Conservation (phyloP, 2,888 invertebrate genomes). For the Drosophila borborema region DNA sequence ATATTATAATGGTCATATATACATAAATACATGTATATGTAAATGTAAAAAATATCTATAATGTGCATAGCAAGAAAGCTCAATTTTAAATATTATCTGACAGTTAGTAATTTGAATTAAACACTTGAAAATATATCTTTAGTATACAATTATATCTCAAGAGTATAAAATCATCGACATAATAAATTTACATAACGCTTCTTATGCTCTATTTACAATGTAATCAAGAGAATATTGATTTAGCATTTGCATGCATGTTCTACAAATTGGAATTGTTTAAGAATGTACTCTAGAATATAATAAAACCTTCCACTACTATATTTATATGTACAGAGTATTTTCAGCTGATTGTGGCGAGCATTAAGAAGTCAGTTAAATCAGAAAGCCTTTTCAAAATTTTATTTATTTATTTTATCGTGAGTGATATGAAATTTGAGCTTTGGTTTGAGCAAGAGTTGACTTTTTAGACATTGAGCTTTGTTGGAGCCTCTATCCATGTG, state of each 20-base stretch:
- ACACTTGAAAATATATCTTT: neutral
- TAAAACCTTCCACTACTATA: too few relatives aligned
- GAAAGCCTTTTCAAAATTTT: neutral
- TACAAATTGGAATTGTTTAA: neutral
- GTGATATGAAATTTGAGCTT: slow-evolving; percentile 53
- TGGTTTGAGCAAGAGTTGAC: slow-evolving; percentile 21
- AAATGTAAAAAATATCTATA: neutral
- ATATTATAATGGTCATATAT: neutral
- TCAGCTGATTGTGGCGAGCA: neutral
- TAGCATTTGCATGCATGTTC: too few relatives aligned
- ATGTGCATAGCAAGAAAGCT: neutral
- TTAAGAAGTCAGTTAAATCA: neutral
- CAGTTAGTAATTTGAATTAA: neutral
- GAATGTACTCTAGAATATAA: too few relatives aligned
- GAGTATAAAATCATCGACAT: neutral
- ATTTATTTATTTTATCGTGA: slow-evolving; percentile 18
- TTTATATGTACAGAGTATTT: neutral
- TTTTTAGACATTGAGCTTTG: slow-evolving; percentile 11
- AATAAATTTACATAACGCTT: neutral
- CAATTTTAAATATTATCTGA: neutral
- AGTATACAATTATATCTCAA: neutral
- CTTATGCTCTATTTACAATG: neutral
- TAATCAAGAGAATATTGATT: neutral
- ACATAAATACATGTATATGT: too few relatives aligned
- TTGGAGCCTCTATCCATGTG: slow-evolving; percentile 4